Conservation (phyloP, 2,797 vertebrate genomes). For the Sebastes hopkinsi region DNA sequence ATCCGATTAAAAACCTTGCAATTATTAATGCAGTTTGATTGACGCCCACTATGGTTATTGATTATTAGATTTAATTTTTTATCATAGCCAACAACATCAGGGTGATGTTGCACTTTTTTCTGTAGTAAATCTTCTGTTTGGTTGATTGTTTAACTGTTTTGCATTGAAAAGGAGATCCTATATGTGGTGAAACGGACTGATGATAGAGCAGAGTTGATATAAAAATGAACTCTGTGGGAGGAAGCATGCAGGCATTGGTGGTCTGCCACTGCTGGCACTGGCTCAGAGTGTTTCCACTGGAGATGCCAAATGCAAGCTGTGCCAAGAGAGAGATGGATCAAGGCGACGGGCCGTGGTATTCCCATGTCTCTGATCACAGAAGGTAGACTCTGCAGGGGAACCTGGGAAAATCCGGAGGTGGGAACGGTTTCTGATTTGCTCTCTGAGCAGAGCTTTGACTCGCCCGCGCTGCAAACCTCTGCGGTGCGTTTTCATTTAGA, state of each 20-base stretch:
- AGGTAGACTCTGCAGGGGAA: constrained; percentile 69
- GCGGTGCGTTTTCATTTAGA: constrained; percentile 73
- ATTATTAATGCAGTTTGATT: background rate
- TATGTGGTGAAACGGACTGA: constrained; percentile 34
- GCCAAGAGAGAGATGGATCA: constrained; percentile 72
- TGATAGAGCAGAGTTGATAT: constrained; percentile 50
- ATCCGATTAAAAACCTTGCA: background rate
- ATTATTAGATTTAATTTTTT: background rate
- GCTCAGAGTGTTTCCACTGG: constrained; percentile 63
- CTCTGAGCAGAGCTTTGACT: constrained; percentile 38
- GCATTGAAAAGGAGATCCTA: constrained; percentile 2
- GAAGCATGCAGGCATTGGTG: constrained; percentile 57
- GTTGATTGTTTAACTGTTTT: constrained; percentile 8
- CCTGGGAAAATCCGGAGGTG: constrained; percentile 63
- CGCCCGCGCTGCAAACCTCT: constrained; percentile 60
- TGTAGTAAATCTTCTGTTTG: background rate
- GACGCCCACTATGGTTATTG: background rate
- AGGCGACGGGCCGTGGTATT: constrained; percentile 64
- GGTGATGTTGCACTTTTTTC: background rate
- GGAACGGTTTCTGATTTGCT: constrained; percentile 52
- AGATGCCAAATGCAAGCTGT: constrained; percentile 67
- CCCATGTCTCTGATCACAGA: constrained; percentile 71
- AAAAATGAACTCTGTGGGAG: constrained; percentile 63
- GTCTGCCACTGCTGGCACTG: constrained; percentile 63
- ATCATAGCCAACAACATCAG: background rate